Percentiles rank a stretch among this genome's conserved stretches.
These are phyloP conservation scores for Chaenodraco wilsoni DNA, from an alignment of 2,797 vertebrate species.

Conservation along the genomic window DNA sequence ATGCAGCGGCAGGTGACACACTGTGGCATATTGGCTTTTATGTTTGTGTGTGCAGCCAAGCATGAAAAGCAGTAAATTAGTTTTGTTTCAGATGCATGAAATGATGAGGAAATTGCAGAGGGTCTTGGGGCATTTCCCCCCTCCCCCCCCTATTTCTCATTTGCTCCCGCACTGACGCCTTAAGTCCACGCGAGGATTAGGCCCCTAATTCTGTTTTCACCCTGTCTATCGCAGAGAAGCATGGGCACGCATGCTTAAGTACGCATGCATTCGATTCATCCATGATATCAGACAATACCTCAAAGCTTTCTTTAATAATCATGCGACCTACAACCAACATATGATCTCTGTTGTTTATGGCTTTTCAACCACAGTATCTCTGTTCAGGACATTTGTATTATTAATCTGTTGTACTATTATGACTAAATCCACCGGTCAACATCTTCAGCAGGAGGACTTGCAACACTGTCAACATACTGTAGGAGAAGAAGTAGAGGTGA, in stretches of 20 bases:
- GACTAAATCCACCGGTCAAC: background rate
- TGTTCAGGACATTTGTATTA: constrained; percentile 14
- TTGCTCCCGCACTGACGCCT: constrained; percentile 56
- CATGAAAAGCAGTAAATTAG: constrained; percentile 82
- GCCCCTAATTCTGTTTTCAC: constrained; percentile 74
- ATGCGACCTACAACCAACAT: constrained; percentile 17
- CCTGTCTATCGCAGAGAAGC: constrained; percentile 58
- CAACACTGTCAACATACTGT: background rate
- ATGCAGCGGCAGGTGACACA: constrained; percentile 72
- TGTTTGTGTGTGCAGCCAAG: constrained; percentile 76
- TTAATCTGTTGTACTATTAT: background rate
- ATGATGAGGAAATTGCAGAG: constrained; percentile 78
- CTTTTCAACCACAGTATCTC: constrained; percentile 15
- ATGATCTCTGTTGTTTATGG: constrained; percentile 3
- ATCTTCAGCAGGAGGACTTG: background rate
- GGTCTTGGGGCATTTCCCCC: constrained; percentile 51
- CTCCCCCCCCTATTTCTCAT: constrained; percentile 47
- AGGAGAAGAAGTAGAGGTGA: background rate
- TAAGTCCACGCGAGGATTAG: constrained; percentile 72
- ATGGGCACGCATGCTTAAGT: constrained; percentile 56
- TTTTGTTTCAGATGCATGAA: constrained; percentile 85
- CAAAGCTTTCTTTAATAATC: constrained; percentile 40
- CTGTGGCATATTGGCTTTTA: constrained; percentile 69
- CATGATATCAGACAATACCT: constrained; percentile 47
- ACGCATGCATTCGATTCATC: constrained; percentile 61